A percentile compares a stretch with the other conserved stretches of the same genome.
These are phyloP conservation scores for Strigops habroptila DNA, from an alignment of 2,113 vertebrate species.

Conservation along the genomic window DNA sequence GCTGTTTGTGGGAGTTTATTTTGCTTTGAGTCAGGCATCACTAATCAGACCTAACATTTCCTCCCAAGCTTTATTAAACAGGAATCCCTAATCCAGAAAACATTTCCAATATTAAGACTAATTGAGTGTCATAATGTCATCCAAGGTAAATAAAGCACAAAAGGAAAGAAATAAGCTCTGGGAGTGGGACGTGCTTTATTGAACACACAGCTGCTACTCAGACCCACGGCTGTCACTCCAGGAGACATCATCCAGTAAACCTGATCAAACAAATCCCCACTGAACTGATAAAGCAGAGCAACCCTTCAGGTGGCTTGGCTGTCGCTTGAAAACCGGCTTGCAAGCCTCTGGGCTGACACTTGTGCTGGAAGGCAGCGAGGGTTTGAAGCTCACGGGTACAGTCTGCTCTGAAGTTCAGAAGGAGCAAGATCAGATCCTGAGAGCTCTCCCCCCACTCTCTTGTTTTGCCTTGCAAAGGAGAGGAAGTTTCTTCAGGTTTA, in stretches of 20 bases:
- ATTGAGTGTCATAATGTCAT: slow-evolving; percentile 44
- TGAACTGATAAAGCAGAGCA: background rate
- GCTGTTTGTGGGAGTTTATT: background rate
- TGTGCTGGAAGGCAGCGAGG: background rate
- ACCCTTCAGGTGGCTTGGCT: slow-evolving; percentile 1
- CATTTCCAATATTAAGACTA: slow-evolving; percentile 47
- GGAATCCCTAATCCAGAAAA: slow-evolving; percentile 50
- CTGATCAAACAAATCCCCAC: slow-evolving; percentile 25
- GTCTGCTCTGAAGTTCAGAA: background rate
- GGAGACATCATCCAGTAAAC: slow-evolving; percentile 19
- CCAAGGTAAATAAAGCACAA: slow-evolving; percentile 31
- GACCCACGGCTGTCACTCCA: background rate
- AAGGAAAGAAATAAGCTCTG: slow-evolving; percentile 30
- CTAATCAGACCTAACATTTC: slow-evolving; percentile 1
- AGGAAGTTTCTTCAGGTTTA: background rate
- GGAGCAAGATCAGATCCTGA: background rate
- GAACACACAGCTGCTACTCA: background rate
- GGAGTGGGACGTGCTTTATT: background rate
- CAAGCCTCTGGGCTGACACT: slow-evolving; percentile 12
- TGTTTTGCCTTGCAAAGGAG: background rate
- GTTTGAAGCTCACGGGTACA: background rate
- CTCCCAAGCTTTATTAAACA: slow-evolving; percentile 22
- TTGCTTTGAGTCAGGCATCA: background rate
- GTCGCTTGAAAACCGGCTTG: background rate
- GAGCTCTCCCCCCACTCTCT: background rate